Base-by-base conservation (phyloP, 2,888 invertebrate species). In the Eupeodes latifasciatus region DNA sequence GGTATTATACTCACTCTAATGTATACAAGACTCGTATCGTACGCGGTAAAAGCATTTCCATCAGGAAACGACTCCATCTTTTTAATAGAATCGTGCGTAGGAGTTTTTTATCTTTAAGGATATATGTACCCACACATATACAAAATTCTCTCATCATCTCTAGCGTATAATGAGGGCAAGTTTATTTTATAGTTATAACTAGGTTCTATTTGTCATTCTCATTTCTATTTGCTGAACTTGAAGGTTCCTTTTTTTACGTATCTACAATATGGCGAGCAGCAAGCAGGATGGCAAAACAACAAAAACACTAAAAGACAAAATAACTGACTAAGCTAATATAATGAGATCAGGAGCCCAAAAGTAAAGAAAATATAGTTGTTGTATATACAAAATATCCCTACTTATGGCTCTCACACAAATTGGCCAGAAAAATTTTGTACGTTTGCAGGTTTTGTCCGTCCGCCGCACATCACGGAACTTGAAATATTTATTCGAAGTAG, bases 221-320 rank as follows among this genome's bases (percentile, higher is more conserved):
- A 55, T 80, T 87, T 69, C 72, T 87, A 77, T 84, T 87, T 84
- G 84, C 74, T 74, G 77, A 87, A 81, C 84, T 87, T 84, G 72
- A 80, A 84, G 72, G 47, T 80, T 12, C 74, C 62, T 81, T 62
- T 81, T 80, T 84, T 36, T 34, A 16, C 64, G 40, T 19, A 14
- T 34, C 11, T 11, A n/a, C 47, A 51, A 36, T n/a, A 12, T 36
- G 14, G 51, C n/a, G 19, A 19, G 19, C 19, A 19, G 19, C 19
- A 0, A 19, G 19, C 19, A 59, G 11, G 14, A 49, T 14, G 59
- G 55, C 16, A 59, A 36, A 19, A 19, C 19, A 19, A 19, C 10
- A 67, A 57, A n/a, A 51, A 71, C 12, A 64, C 44, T 5, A 67
- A 66, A 19, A 11, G 3, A 77, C n/a, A 62, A 66, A 78, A 55